Percentiles rank a stretch among this genome's conserved stretches.
Evolutionary conservation across 2,113 vertebrate species (phyloP).

Genomic region (Nanorana parkeri): DNA sequence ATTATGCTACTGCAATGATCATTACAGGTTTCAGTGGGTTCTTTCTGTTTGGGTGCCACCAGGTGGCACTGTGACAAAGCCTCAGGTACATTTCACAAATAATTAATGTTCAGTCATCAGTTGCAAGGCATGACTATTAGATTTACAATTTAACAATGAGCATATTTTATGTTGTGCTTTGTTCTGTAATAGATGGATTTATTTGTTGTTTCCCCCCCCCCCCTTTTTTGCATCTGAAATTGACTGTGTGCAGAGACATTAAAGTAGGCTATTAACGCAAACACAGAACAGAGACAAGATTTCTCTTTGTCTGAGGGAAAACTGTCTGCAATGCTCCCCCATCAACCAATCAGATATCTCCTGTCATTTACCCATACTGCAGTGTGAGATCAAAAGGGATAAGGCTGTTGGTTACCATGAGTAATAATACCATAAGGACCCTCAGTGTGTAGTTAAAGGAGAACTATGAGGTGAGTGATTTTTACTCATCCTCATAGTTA

Average conservation of each 20-base stretch:
- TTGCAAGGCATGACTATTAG: background rate
- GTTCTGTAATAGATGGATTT: slow-evolving; percentile 17
- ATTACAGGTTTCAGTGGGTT: background rate
- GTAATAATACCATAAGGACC: too few relatives aligned
- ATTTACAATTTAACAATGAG: slow-evolving; percentile 1
- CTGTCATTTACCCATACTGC: too few relatives aligned
- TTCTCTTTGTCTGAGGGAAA: too few relatives aligned
- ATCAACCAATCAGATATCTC: too few relatives aligned
- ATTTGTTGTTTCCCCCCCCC: background rate
- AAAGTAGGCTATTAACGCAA: too few relatives aligned
- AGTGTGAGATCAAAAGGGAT: too few relatives aligned
- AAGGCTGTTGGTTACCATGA: too few relatives aligned
- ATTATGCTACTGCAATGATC: slow-evolving; percentile 9
- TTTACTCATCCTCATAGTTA: too few relatives aligned
- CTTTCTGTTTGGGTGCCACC: slow-evolving; percentile 57
- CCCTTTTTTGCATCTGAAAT: background rate
- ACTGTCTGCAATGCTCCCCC: too few relatives aligned
- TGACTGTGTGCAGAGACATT: background rate
- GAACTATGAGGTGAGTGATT: too few relatives aligned
- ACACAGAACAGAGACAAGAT: too few relatives aligned
- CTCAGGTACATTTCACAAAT: background rate
- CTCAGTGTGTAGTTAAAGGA: too few relatives aligned
- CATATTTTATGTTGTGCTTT: slow-evolving; percentile 22
- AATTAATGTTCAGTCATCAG: slow-evolving; percentile 18
- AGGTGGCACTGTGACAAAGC: slow-evolving; percentile 69